phyloP scores from a whole-genome alignment of 2,888 invertebrate species.

The Netelia fuscicornis region DNA sequence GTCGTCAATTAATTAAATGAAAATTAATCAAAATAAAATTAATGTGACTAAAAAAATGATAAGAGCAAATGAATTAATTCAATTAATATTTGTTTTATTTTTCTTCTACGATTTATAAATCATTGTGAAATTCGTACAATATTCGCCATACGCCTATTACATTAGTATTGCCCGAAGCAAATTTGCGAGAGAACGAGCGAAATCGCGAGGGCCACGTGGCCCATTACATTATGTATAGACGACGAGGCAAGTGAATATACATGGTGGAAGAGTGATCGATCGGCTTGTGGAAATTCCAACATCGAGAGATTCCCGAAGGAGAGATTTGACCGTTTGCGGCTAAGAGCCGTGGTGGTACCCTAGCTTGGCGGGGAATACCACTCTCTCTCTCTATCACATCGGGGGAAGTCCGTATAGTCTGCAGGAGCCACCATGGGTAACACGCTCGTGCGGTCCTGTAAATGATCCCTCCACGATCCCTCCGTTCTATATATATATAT shows the following conservation, averaged over 20 bases:
- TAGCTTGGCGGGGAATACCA: conserved; percentile 21
- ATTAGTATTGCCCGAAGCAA: no score
- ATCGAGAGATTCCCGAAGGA: conserved; percentile 61
- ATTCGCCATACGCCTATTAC: no score
- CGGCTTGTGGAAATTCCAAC: conserved; percentile 51
- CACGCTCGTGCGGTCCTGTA: conserved; percentile 22
- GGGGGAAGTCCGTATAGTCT: conserved; percentile 9
- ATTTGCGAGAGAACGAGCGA: background rate
- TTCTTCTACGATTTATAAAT: background rate
- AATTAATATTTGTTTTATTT: background rate
- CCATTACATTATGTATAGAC: conserved; percentile 21
- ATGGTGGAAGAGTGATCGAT: conserved; percentile 45
- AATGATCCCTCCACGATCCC: conserved; percentile 38
- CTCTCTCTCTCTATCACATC: no score
- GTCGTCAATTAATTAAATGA: no score
- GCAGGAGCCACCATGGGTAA: background rate
- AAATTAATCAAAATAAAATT: no score
- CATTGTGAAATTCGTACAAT: no score
- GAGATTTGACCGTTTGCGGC: conserved; percentile 56
- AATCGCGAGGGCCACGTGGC: background rate
- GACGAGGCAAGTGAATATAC: conserved; percentile 33
- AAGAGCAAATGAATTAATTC: no score
- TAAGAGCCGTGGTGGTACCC: background rate
- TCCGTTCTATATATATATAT: conserved; percentile 3
- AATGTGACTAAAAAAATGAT: no score